These are phyloP conservation scores for Squalus acanthias DNA, from an alignment of 2,797 vertebrate genomes.

Conservation along the genomic window DNA sequence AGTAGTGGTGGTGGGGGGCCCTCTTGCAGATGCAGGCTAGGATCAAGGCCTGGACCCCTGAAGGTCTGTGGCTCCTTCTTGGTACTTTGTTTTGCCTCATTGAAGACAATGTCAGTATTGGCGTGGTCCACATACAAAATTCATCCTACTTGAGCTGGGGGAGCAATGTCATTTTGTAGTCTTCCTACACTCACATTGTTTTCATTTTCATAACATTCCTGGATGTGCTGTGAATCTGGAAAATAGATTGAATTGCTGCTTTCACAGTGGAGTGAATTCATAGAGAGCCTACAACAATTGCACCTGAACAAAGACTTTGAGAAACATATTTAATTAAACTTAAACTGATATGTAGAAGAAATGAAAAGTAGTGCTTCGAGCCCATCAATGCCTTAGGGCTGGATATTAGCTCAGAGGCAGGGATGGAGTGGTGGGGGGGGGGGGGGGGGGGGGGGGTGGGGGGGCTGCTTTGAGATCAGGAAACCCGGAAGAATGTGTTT, in stretches of 20 bases:
- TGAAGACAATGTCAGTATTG: background rate
- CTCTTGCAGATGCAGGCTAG: background rate
- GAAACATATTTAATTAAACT: background rate
- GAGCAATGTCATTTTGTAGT: background rate
- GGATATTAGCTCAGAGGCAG: no score
- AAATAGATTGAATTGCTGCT: background rate
- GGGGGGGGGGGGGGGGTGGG: no score
- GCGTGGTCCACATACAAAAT: background rate
- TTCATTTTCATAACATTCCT: slow-evolving; percentile 8
- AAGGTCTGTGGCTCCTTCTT: background rate
- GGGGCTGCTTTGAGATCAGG: no score
- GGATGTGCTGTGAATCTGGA: background rate
- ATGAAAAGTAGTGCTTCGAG: background rate
- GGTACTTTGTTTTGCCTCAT: background rate
- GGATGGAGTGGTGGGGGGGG: no score
- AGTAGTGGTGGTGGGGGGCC: background rate
- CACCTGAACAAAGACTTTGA: background rate
- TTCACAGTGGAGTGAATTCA: background rate
- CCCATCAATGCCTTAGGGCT: background rate
- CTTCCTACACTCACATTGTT: background rate
- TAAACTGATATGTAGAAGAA: background rate
- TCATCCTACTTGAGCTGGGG: background rate
- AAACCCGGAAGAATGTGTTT: no score
- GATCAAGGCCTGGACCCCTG: background rate
- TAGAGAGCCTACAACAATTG: background rate